These are phyloP conservation scores for Machimus atricapillus DNA, from an alignment of 2,888 invertebrate genomes.

Conservation along the genomic window DNA sequence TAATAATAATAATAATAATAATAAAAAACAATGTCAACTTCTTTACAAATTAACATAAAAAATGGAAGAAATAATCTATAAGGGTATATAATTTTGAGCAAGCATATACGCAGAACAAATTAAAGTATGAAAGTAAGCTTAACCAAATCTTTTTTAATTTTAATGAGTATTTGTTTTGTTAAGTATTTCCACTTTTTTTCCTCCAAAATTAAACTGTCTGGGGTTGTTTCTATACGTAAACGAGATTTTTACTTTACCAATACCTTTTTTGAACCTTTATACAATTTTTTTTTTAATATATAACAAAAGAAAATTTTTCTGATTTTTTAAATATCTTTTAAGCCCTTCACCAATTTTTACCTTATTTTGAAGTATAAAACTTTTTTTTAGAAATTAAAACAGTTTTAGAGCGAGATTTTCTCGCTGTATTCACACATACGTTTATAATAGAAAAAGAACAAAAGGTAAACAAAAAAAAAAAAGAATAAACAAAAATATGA, in stretches of 20 bases:
- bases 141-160: not conserved
- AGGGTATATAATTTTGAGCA: slow-evolving; percentile 24
- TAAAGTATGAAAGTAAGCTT: slow-evolving; percentile 2
- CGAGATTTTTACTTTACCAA: slow-evolving; percentile 31
- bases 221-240: slow-evolving; percentile 1
- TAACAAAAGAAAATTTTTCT: slow-evolving; percentile 14
- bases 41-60: slow-evolving; percentile 29
- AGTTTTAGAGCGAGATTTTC: slow-evolving; percentile 43
- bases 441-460: slow-evolving; percentile 3
- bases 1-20: not conserved
- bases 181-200: slow-evolving; percentile 16
- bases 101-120: slow-evolving; percentile 11
- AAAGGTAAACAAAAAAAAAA: slow-evolving; percentile 13
- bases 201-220: not conserved
- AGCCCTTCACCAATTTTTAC: slow-evolving; percentile 42
- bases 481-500: not conserved
- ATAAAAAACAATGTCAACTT: not conserved
- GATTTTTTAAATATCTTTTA: not conserved
- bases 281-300: slow-evolving; percentile 1
- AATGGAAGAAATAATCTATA: slow-evolving; percentile 34
- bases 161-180: slow-evolving; percentile 32
- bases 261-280: slow-evolving; percentile 14
- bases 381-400: slow-evolving; percentile 5
- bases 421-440: slow-evolving; percentile 29
- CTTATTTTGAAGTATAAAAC: slow-evolving; percentile 7